These are phyloP conservation scores for Scaptomyza cyrtandrae DNA, from an alignment of 2,888 invertebrate genomes.

Conservation along the genomic window DNA sequence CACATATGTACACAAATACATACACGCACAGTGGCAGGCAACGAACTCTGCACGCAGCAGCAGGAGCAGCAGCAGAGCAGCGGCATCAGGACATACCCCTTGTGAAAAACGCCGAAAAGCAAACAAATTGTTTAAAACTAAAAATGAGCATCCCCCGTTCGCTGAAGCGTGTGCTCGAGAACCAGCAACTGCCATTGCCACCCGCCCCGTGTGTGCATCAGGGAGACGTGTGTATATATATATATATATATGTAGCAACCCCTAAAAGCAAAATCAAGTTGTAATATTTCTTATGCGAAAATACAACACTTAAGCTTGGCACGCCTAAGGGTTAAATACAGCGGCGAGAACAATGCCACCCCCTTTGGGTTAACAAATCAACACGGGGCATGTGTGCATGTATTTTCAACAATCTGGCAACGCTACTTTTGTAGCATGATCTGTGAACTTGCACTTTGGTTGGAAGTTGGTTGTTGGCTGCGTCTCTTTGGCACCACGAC, in stretches of 20 bases:
- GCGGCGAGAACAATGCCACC: slow-evolving; percentile 58
- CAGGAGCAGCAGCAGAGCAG: slow-evolving; percentile 13
- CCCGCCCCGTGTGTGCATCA: slow-evolving; percentile 17
- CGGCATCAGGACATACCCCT: slow-evolving; percentile 43
- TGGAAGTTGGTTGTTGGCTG: slow-evolving; percentile 33
- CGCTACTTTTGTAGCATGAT: slow-evolving; percentile 50
- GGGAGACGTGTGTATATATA: slow-evolving; percentile 1
- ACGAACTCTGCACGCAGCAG: slow-evolving; percentile 30
- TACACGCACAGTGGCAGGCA: slow-evolving; percentile 22
- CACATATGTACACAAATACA: slow-evolving; percentile 11
- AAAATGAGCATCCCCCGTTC: slow-evolving; percentile 65
- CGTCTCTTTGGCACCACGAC: slow-evolving; percentile 8
- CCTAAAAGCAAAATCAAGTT: slow-evolving; percentile 62
- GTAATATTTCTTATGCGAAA: slow-evolving; percentile 69
- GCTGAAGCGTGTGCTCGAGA: slow-evolving; percentile 10
- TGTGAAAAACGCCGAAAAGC: slow-evolving; percentile 22
- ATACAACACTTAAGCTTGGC: slow-evolving; percentile 26
- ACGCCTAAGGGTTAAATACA: slow-evolving; percentile 69
- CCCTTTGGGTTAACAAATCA: slow-evolving; percentile 48
- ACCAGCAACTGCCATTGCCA: slow-evolving; percentile 23
- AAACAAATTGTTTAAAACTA: slow-evolving; percentile 40
- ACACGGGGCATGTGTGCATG: slow-evolving; percentile 18
- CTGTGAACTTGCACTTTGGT: slow-evolving; percentile 52
- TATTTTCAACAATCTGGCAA: slow-evolving; percentile 48
- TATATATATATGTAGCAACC: slow-evolving; percentile 50